Evolutionary conservation across 2,797 vertebrate genomes (phyloP).

Genomic region (Valencia hispanica): DNA sequence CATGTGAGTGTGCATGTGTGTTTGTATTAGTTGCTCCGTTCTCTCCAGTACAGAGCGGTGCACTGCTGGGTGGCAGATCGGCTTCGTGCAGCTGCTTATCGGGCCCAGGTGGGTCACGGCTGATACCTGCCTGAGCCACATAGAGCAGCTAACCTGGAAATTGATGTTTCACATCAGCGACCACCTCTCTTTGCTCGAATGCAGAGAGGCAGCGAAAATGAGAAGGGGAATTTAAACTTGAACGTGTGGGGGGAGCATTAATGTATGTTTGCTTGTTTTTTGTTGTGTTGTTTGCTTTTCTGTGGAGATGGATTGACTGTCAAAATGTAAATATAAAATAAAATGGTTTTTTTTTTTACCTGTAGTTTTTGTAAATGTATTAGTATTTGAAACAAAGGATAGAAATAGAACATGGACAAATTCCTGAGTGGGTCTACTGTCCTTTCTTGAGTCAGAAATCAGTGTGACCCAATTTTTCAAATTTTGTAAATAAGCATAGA

Average conservation of each 20-base stretch:
- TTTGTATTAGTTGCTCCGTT: conserved; percentile 35
- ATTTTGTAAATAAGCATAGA: too few species aligned
- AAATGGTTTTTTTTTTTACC: not conserved
- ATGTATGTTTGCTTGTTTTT: conserved; percentile 28
- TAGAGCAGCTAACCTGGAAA: conserved; percentile 88
- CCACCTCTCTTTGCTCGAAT: conserved; percentile 75
- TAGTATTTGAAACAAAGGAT: not conserved
- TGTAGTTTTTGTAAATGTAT: not conserved
- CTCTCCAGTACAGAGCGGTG: conserved; percentile 48
- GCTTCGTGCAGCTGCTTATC: conserved; percentile 85
- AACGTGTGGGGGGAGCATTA: conserved; percentile 32
- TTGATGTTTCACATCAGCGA: conserved; percentile 87
- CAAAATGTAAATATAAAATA: not conserved
- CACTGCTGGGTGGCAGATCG: conserved; percentile 76
- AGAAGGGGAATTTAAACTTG: conserved; percentile 23
- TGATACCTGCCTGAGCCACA: conserved; percentile 84
- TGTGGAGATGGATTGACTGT: conserved; percentile 23
- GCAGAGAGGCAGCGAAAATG: conserved; percentile 59
- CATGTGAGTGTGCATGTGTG: conserved; percentile 1
- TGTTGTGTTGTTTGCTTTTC: conserved; percentile 17
- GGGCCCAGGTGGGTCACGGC: conserved; percentile 83
- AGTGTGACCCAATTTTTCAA: too few species aligned
- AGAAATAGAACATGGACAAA: not conserved
- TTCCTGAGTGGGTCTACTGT: not conserved
- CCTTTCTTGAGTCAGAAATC: not conserved